Evolutionary conservation across 2,888 invertebrate genomes (phyloP).

Genomic region (Acanthosepion pharaonis): DNA sequence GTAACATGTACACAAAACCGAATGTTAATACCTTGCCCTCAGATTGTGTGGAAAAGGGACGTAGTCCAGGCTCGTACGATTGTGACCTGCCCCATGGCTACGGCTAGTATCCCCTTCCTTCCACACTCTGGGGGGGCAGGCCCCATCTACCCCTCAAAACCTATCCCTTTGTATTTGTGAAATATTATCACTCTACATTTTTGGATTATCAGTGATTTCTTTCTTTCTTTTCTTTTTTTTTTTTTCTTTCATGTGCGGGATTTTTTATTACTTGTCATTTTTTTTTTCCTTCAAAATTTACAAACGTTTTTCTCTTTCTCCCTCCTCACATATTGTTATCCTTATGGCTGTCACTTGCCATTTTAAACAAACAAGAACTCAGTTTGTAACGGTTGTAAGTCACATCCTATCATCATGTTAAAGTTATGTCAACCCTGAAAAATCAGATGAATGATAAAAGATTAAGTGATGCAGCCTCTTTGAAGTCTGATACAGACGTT

Average conservation of each 20-base stretch:
- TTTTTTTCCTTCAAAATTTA: not conserved
- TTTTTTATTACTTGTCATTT: not conserved
- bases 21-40: slow-evolving; percentile 38
- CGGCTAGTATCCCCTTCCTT: slow-evolving; percentile 23
- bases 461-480: not conserved
- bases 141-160: not conserved
- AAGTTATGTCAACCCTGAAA: not conserved
- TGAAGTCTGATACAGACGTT: not conserved
- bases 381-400: not conserved
- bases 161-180: not conserved
- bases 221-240: too few relatives aligned
- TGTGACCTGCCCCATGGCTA: slow-evolving; percentile 45
- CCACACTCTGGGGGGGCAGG: slow-evolving; percentile 37
- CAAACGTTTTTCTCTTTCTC: not conserved
- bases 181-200: not conserved
- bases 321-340: not conserved
- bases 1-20: slow-evolving; percentile 41
- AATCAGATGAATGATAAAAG: not conserved
- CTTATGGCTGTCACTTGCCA: not conserved
- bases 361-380: not conserved
- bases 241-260: not conserved
- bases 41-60: slow-evolving; percentile 42
- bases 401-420: not conserved
- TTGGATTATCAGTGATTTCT: not conserved
- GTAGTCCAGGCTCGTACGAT: slow-evolving; percentile 44